Evolutionary conservation across 2,888 invertebrate species (phyloP), one percentile per base, ranked within the genome.

Genomic region (Apamea sordens): DNA sequence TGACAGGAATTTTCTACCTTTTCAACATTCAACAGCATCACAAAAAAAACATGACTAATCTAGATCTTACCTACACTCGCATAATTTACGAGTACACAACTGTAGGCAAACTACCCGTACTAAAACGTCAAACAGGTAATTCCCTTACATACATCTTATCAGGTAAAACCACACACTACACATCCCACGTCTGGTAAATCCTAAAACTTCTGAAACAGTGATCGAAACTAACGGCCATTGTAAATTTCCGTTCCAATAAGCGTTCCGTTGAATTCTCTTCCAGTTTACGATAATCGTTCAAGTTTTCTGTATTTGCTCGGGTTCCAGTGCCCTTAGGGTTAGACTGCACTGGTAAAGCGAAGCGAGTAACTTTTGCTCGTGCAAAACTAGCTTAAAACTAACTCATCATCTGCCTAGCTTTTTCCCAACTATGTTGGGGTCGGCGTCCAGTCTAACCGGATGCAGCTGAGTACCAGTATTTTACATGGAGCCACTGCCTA

Each of bases 171-270:
- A 84, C 80, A 79, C 70, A 68, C 47, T 76, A 59, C 47, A 59
- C 73, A 56, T n/a, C 59, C 50, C 8, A 73, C 44, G 68, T 77
- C 79, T 77, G 85, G 72, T 71, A 70, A 79, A 85, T 75, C 79
- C 85, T 70, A 70, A 85, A 89, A 89, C 80, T 87, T 87, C 76
- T 76, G 73, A 73, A 89, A 88, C 88, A 80, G 87, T 86, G 86
- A 87, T 88, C 83, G 83, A 83, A 88, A 89, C 83, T 89, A 86
- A 89, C 79, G 70, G 78, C 83, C 74, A 77, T 84, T 85, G 87
- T 89, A 89, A 89, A 89, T 89, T 88, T 76, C 83, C 71, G 73
- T 87, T 87, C 89, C 89, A 89, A 89, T 89, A 89, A 88, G 86
- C 73, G 82, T 84, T 87, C 86, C 87, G 85, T 71, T 80, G 85